phyloP scores from a whole-genome alignment of 2,113 vertebrate genomes.

The Platichthys flesus region DNA sequence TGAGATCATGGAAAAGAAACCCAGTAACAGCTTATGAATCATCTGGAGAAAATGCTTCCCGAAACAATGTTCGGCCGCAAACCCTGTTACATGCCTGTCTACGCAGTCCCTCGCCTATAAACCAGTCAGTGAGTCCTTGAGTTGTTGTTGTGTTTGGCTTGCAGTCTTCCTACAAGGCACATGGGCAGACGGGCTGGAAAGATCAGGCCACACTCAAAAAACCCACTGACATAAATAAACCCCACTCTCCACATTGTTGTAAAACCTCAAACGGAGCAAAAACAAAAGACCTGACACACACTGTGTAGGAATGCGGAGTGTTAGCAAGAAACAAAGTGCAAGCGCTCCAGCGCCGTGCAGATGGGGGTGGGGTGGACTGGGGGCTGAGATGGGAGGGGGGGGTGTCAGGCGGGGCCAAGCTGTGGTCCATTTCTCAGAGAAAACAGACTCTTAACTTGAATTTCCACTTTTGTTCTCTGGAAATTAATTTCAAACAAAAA shows the following conservation, averaged over 20 bases:
- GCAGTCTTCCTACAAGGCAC: slow-evolving; percentile 27
- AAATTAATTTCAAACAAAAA: not conserved
- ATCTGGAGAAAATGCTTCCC: slow-evolving; percentile 39
- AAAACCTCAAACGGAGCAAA: slow-evolving; percentile 49
- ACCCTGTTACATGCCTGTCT: not conserved
- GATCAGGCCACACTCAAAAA: slow-evolving; percentile 39
- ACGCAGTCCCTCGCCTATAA: slow-evolving; percentile 10
- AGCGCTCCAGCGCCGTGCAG: slow-evolving; percentile 10
- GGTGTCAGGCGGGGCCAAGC: slow-evolving; percentile 36
- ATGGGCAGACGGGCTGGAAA: slow-evolving; percentile 39
- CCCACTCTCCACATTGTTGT: slow-evolving; percentile 46
- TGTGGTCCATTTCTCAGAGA: slow-evolving; percentile 42
- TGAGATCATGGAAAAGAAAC: slow-evolving; percentile 24
- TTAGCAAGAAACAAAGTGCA: slow-evolving; percentile 50
- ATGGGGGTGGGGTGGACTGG: slow-evolving; percentile 48
- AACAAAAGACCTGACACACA: slow-evolving; percentile 66
- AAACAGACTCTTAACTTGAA: slow-evolving; percentile 33
- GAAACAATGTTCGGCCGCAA: slow-evolving; percentile 41
- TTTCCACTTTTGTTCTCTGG: not conserved
- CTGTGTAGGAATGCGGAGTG: slow-evolving; percentile 65
- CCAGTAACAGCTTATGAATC: slow-evolving; percentile 40
- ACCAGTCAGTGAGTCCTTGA: slow-evolving; percentile 32
- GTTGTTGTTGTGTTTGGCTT: slow-evolving; percentile 60
- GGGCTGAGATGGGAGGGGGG: not conserved
- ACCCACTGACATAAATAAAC: slow-evolving; percentile 61